Percentiles rank a stretch among this genome's conserved stretches.
These are phyloP conservation scores for Centropus unirufus DNA, from an alignment of 2,113 vertebrate species.

Conservation along the genomic window DNA sequence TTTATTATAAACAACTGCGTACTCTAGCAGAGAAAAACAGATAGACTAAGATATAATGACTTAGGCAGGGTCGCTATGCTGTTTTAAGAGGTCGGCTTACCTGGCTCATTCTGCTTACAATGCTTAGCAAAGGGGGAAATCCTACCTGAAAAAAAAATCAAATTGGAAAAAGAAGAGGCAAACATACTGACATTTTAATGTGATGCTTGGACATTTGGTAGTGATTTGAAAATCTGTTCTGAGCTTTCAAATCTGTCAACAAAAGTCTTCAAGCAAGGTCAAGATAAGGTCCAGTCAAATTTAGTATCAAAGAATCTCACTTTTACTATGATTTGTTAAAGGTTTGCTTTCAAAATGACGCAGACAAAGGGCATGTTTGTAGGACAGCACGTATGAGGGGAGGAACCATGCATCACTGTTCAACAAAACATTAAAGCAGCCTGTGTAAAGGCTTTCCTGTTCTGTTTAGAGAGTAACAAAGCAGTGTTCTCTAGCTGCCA, in stretches of 20 bases:
- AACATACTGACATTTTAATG: background rate
- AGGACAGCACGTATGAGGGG: background rate
- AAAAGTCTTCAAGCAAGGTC: background rate
- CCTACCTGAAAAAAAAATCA: constrained; percentile 83
- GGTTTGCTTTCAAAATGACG: background rate
- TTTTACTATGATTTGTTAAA: background rate
- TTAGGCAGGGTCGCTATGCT: background rate
- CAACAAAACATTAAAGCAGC: background rate
- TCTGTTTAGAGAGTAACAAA: background rate
- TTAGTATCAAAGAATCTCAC: background rate
- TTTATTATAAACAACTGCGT: background rate
- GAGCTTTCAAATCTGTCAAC: background rate
- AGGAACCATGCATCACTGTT: background rate
- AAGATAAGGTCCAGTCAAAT: background rate
- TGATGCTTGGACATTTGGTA: background rate
- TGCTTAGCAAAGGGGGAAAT: constrained; percentile 94
- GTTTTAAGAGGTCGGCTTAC: constrained; percentile 70
- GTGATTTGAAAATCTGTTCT: background rate
- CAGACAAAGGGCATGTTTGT: background rate
- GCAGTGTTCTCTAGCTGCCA: background rate
- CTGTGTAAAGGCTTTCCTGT: background rate
- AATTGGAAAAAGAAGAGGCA: background rate
- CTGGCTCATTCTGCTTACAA: constrained; percentile 95
- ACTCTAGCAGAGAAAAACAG: background rate
- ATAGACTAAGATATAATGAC: background rate